These are phyloP conservation scores for Drosophila kanekoi DNA, from an alignment of 2,888 invertebrate species.

Conservation along the genomic window DNA sequence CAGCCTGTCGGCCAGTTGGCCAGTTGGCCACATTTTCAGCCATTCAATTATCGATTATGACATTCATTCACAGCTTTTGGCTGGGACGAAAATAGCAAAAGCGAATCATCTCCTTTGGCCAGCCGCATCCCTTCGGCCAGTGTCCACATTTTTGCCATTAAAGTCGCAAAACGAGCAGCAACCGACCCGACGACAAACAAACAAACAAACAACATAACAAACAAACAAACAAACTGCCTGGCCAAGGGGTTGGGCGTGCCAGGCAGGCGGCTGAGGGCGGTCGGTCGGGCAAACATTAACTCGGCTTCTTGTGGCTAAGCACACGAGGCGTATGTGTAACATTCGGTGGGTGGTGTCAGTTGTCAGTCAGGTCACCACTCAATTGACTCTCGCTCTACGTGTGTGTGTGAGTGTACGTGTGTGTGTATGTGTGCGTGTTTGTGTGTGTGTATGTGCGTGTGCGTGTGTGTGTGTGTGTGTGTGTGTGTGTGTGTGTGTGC, in stretches of 20 bases:
- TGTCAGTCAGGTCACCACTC: conserved; percentile 55
- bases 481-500: neutral
- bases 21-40: conserved; percentile 60
- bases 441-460: neutral
- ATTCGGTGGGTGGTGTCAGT: conserved; percentile 40
- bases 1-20: no score
- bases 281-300: conserved; percentile 37
- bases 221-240: conserved; percentile 5
- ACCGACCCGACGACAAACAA: conserved; percentile 40
- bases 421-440: neutral
- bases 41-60: conserved; percentile 80
- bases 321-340: conserved; percentile 56
- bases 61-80: conserved; percentile 75
- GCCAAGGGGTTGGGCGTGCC: no score
- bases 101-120: conserved; percentile 17
- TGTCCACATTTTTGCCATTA: conserved; percentile 53
- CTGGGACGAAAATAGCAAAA: conserved; percentile 65
- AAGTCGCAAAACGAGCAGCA: conserved; percentile 65
- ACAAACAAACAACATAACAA: conserved; percentile 41
- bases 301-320: conserved; percentile 26
- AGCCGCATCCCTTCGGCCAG: conserved; percentile 20
- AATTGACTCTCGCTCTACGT: conserved; percentile 33
- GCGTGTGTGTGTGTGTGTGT: conserved; percentile 12
- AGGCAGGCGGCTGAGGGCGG: neutral
- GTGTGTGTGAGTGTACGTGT: conserved; percentile 4